phyloP scores from a whole-genome alignment of 2,797 vertebrate species.

The Chrysolophus pictus region DNA sequence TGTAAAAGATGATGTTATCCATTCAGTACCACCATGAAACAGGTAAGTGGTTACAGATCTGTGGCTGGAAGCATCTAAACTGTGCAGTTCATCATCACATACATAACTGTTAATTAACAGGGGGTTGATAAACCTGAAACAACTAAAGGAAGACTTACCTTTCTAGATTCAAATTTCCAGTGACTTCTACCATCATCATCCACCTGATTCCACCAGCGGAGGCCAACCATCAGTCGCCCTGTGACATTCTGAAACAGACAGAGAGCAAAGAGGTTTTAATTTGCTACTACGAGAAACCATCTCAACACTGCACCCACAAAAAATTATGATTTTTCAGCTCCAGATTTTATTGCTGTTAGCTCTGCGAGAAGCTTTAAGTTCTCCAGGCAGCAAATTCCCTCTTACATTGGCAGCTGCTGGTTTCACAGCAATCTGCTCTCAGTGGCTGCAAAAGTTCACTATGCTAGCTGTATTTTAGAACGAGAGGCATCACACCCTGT shows the following conservation, averaged over 20 bases:
- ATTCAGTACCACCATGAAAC: neutral
- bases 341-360: neutral
- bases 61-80: neutral
- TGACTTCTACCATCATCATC: slow-evolving; percentile 95
- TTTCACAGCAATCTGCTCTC: neutral
- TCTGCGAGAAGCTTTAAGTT: neutral
- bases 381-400: neutral
- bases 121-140: neutral
- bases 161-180: slow-evolving; percentile 95
- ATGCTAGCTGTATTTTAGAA: neutral
- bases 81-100: neutral
- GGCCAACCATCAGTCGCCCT: slow-evolving; percentile 92
- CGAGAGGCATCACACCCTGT: neutral
- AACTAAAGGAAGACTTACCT: slow-evolving; percentile 76
- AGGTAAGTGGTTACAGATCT: neutral
- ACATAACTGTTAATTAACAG: accelerated
- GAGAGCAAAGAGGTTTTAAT: accelerated
- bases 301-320: neutral
- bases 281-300: neutral
- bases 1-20: neutral
- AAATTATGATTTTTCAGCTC: neutral
- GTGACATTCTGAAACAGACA: slow-evolving; percentile 87
- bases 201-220: slow-evolving; percentile 98
- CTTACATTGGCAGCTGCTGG: neutral
- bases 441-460: neutral